Evolutionary conservation across 2,113 vertebrate species (phyloP), one percentile per base, ranked within the genome.

Genomic region (Saimiri boliviensis): DNA sequence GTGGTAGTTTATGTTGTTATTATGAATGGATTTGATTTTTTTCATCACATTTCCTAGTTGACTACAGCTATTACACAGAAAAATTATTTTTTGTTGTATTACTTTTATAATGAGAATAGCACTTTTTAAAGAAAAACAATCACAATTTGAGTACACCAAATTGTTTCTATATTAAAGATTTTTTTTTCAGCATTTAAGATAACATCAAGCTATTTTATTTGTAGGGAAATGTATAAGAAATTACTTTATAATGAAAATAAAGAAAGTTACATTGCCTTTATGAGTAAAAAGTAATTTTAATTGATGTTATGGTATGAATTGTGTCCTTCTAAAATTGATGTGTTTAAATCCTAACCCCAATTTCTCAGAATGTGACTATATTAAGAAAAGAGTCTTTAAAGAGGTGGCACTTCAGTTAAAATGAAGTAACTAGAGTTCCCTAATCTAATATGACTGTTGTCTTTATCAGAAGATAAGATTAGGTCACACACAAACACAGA

Each of bases 181-280:
- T 60, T 63, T 92, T 42, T 73, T 66, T 3, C 32, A 89, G 3
- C 23, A 73, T 14, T 66, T 58, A 52, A 42, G 17, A 40, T 54
- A 45, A 76, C 17, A 93, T 32, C 30, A 58, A 82, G 4, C 30
- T 42, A 87, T 70, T 91, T 89, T 7, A 12, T 16, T 60, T 79
- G 6, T 19, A 56, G 40, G 21, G 10, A 40, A 14, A 68, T 23
- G 68, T 85, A 32, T 54, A 93, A 60, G 7, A 6, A 70, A 47
- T 63, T 91, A 85, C 74, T 23, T 60, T 82, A 1, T 86, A 92
- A 83, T 83, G 27, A 95, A 93, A 88, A 81, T 42, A 84, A 93
- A 79, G 9, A 5, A 93, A 80, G 30, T 8, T 74, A 37, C 3
- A 81, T 80, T 85, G 37, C 3, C 35, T 91, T 95, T 76, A 93